A percentile compares a stretch with the other conserved stretches of the same genome.
Conservation (phyloP, 1,140 invertebrate species). For the Drosophila sp. region DNA sequence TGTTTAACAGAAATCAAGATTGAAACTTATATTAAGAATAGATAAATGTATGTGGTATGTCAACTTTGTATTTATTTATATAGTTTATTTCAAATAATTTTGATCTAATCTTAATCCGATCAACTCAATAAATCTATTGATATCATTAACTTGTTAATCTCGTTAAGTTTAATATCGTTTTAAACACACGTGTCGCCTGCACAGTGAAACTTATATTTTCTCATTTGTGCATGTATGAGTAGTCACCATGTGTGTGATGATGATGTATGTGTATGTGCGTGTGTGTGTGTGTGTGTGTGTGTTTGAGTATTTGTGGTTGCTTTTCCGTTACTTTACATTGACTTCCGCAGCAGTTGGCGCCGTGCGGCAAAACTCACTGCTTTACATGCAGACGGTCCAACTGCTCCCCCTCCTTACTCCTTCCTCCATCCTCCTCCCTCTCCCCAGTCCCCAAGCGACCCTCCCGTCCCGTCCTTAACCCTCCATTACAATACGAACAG, state of each 20-base stretch:
- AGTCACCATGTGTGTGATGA: constrained; percentile 19
- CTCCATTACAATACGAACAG: no score
- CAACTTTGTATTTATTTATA: no score
- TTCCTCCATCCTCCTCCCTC: neutral
- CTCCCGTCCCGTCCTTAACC: neutral
- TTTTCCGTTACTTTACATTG: constrained; percentile 75
- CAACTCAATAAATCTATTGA: no score
- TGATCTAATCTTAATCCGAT: no score
- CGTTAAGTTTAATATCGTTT: neutral
- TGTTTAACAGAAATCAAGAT: no score
- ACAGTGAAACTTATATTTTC: no score
- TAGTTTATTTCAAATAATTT: no score
- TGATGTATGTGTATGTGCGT: constrained; percentile 2
- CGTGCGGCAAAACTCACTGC: constrained; percentile 39
- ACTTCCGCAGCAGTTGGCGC: constrained; percentile 61
- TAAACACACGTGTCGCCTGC: constrained; percentile 28
- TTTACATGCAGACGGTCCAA: constrained; percentile 37
- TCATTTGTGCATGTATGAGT: no score
- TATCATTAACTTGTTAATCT: no score
- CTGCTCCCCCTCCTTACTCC: neutral
- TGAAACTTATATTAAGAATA: no score
- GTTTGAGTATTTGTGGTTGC: constrained; percentile 53
- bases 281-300: constrained; percentile 14
- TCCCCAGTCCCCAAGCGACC: neutral
- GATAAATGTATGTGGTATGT: no score